Conservation (phyloP, 1,140 invertebrate genomes). For the Riptortus pedestris region DNA sequence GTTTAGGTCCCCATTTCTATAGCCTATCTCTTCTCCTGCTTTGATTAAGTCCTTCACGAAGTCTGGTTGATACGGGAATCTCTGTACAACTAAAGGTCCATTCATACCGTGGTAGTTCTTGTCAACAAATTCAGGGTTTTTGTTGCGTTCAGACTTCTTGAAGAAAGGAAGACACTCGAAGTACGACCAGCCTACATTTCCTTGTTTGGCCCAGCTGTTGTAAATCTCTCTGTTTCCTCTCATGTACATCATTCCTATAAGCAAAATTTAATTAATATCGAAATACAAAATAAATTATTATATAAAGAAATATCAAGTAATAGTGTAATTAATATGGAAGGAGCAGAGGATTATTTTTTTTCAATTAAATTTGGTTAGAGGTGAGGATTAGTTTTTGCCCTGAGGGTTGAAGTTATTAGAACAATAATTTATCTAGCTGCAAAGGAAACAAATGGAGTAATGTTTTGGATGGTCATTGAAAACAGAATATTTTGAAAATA, state of each 20-base stretch:
- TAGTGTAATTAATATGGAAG: no score
- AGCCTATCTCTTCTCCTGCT: slow-evolving; percentile 46
- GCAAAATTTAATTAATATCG: no score
- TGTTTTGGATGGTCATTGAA: no score
- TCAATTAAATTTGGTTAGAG: no score
- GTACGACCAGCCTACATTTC: slow-evolving; percentile 54
- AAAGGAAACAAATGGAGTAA: no score
- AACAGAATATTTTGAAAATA: no score
- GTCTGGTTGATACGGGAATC: slow-evolving; percentile 43
- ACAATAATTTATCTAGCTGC: no score
- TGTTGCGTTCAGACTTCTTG: slow-evolving; percentile 44
- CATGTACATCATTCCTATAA: slow-evolving; percentile 55
- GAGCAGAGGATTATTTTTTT: no score
- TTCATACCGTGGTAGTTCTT: slow-evolving; percentile 42
- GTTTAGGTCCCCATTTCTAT: slow-evolving; percentile 43
- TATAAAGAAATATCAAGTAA: no score
- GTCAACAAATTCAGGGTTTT: slow-evolving; percentile 38
- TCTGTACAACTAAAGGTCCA: slow-evolving; percentile 47
- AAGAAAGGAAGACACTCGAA: slow-evolving; percentile 50
- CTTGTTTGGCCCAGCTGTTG: slow-evolving; percentile 52
- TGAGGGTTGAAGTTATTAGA: no score
- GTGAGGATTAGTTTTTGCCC: no score
- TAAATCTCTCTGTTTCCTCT: slow-evolving; percentile 54
- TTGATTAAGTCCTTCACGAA: slow-evolving; percentile 46
- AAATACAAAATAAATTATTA: no score